phyloP scores from a whole-genome alignment of 1,140 invertebrate species.

The Micrasema minimum region DNA sequence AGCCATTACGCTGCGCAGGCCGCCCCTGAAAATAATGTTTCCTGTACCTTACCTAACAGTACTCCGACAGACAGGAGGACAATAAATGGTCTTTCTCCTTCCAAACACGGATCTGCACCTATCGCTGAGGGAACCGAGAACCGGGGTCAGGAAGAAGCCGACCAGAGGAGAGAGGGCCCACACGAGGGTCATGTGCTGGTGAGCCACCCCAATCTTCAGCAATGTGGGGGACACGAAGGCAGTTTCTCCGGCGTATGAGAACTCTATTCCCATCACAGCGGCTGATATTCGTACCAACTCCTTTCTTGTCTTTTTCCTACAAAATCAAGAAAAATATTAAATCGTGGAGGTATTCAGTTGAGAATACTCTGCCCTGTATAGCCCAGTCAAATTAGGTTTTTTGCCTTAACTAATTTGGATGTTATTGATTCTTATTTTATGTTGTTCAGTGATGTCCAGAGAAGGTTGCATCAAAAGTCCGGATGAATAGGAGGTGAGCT shows the following conservation, averaged over 20 bases:
- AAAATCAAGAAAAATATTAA: background rate
- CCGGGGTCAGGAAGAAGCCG: slow-evolving; percentile 93
- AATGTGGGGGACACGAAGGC: slow-evolving; percentile 96
- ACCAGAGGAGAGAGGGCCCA: slow-evolving; percentile 93
- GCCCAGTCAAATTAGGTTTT: too few relatives aligned
- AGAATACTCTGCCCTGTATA: too few relatives aligned
- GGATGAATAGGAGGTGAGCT: too few relatives aligned
- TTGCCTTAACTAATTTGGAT: too few relatives aligned
- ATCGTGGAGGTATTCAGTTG: background rate
- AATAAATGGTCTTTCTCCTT: slow-evolving; percentile 90
- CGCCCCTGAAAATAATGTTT: too few relatives aligned
- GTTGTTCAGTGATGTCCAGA: too few relatives aligned
- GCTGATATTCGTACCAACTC: slow-evolving; percentile 90
- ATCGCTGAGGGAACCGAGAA: slow-evolving; percentile 93
- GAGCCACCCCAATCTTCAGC: slow-evolving; percentile 90
- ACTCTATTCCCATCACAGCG: slow-evolving; percentile 97
- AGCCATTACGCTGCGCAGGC: too few relatives aligned
- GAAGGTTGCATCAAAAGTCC: too few relatives aligned
- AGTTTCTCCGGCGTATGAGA: slow-evolving; percentile 96
- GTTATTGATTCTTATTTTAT: too few relatives aligned
- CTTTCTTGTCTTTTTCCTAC: slow-evolving; percentile 80
- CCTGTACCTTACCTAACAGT: slow-evolving; percentile 75
- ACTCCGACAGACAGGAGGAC: slow-evolving; percentile 89
- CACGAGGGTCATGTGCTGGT: slow-evolving; percentile 92
- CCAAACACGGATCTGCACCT: slow-evolving; percentile 84